Base-by-base conservation (phyloP, 1,140 invertebrate species). In the Babylonia areolata region DNA sequence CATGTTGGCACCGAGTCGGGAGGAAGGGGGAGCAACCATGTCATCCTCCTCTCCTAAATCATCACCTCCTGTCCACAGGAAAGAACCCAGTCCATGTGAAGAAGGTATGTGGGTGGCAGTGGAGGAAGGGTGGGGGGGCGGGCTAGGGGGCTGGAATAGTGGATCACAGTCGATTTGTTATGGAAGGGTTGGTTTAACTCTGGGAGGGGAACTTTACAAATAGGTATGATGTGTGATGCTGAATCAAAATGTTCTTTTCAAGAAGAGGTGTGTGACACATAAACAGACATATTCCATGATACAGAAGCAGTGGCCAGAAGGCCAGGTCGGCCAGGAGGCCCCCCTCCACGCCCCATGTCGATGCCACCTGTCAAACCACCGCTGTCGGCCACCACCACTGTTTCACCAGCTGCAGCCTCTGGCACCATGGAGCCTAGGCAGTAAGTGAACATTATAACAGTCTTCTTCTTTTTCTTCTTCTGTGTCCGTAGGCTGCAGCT, bases 301-400 rank as follows among this genome's bases (percentile, higher is more conserved):
- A 37, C 46, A 64, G 46, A 77, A 12, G 12, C 37, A 9, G 84
- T 54, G 0, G 23, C 54, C 12, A 31, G 37, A 77, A 28, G 39
- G 51, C 51, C 84, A 37, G 23, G 39, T 12, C 73, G 31, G 6
- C 42, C 84, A 46, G 35, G 51, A 12, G 84, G 75, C 1, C 71
- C 71, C 11, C 84, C 84, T 9, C 37, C 73, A n/a, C 40, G 84
- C 28, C 84, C 84, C 6, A n/a, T 79, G 75, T 85, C 84, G 1
- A 58, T 79, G 82, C 82, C 78, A 11, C 78, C 82, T 3, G 69
- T 77, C 37, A 87, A 84, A 37, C 81, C 86, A n/a, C 86, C 81
- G 2, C 81, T 82, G 5, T 81, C 75, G 23, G 35, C 69, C 33
- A 31, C 28, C 31, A n/a, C 42, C 46, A 80, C 9, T 9, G 20